Conservation (phyloP, 2,797 vertebrate genomes). For the Scolopax bukidnonensis region DNA sequence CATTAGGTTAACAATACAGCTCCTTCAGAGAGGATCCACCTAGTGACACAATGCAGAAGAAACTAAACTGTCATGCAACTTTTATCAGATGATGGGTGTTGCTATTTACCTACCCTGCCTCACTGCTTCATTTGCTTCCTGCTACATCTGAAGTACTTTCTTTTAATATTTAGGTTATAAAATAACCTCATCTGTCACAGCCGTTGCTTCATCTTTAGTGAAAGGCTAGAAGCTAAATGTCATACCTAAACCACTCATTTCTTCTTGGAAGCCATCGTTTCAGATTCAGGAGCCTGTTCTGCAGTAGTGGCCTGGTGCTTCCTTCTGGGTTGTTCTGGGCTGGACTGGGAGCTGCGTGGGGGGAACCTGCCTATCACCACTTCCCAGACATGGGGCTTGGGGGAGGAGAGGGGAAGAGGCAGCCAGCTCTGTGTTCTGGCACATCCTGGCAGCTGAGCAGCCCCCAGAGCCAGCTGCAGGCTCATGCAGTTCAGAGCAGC, state of each 20-base stretch:
- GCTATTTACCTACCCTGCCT: not conserved
- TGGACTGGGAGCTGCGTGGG: accelerated
- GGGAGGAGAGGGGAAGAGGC: not conserved
- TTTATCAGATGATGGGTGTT: not conserved
- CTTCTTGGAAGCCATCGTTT: not conserved
- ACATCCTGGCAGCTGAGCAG: not conserved
- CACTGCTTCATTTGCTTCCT: not conserved
- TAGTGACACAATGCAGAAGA: not conserved
- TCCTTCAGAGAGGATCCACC: not conserved
- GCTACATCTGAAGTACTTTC: not conserved
- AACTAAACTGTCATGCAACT: not conserved
- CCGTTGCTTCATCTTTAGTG: not conserved
- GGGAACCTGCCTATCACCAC: not conserved
- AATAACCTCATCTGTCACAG: slow-evolving; percentile 3
- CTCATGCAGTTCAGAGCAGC: not conserved
- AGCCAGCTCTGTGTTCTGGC: not conserved
- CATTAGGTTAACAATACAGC: not conserved
- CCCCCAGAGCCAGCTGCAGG: not conserved
- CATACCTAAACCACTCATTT: not conserved
- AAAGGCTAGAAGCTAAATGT: slow-evolving; percentile 38
- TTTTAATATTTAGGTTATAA: slow-evolving; percentile 42
- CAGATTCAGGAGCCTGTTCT: not conserved
- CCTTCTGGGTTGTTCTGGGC: accelerated
- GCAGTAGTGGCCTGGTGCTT: not conserved
- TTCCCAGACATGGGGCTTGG: accelerated